A percentile compares a stretch with the other conserved stretches of the same genome.
Conservation (phyloP, 2,797 vertebrate genomes). For the Morelia viridis region DNA sequence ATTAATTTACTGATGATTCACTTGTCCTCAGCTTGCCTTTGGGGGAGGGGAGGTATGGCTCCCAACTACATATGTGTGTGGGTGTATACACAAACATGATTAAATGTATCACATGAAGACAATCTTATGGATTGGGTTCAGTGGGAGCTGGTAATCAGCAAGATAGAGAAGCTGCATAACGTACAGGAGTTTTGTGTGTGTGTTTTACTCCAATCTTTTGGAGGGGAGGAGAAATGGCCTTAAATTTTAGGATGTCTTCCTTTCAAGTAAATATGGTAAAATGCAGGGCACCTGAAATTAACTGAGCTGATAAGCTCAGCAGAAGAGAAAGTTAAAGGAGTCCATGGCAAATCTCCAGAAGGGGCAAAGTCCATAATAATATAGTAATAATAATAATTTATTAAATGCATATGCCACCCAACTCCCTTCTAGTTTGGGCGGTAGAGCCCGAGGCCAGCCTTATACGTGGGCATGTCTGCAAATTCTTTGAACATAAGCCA, state of each 20-base stretch:
- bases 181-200: not conserved
- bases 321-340: not conserved
- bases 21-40: not conserved
- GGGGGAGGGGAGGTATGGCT: not conserved
- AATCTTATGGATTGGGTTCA: not conserved
- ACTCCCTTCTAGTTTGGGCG: not conserved
- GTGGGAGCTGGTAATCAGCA: not conserved
- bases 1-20: not conserved
- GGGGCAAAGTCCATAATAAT: not conserved
- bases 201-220: not conserved
- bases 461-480: not conserved
- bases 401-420: not conserved
- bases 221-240: not conserved
- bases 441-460: not conserved
- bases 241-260: not conserved
- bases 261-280: not conserved
- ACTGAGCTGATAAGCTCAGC: not conserved
- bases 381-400: not conserved
- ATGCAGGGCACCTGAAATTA: not conserved
- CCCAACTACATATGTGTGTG: not conserved
- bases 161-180: not conserved
- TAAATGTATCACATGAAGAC: not conserved
- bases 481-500: not conserved
- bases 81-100: not conserved
- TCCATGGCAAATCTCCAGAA: not conserved